Evolutionary conservation across 2,797 vertebrate species (phyloP).

Genomic region (Micropoecilia bifurca): DNA sequence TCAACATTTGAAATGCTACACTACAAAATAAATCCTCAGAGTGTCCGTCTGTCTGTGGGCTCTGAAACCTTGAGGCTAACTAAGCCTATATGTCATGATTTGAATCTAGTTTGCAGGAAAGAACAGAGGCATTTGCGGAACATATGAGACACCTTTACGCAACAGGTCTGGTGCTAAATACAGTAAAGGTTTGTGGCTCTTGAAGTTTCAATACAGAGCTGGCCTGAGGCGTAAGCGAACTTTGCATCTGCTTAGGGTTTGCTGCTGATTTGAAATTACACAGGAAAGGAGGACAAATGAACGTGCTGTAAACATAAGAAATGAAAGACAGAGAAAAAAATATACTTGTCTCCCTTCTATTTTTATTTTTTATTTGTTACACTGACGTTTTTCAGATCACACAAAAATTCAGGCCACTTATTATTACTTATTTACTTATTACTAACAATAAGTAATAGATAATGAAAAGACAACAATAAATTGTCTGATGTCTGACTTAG

Average conservation of each 20-base stretch:
- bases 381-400: not conserved
- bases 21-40: slow-evolving; percentile 26
- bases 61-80: not conserved
- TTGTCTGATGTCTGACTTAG: not conserved
- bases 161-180: not conserved
- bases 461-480: not conserved
- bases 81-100: not conserved
- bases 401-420: not conserved
- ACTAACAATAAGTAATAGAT: not conserved
- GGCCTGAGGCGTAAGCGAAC: not conserved
- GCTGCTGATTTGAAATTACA: not conserved
- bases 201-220: not conserved
- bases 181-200: not conserved
- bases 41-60: slow-evolving; percentile 38
- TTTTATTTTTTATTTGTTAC: not conserved
- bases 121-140: not conserved
- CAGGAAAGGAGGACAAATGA: not conserved
- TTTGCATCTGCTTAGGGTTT: not conserved
- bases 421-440: not conserved
- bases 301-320: not conserved
- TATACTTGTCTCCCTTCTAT: not conserved
- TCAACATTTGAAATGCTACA: slow-evolving; percentile 40
- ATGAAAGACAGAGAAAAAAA: not conserved
- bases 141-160: not conserved
- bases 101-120: not conserved